phyloP scores from a whole-genome alignment of 1,140 invertebrate genomes.

The Drosophila sturtevanti region DNA sequence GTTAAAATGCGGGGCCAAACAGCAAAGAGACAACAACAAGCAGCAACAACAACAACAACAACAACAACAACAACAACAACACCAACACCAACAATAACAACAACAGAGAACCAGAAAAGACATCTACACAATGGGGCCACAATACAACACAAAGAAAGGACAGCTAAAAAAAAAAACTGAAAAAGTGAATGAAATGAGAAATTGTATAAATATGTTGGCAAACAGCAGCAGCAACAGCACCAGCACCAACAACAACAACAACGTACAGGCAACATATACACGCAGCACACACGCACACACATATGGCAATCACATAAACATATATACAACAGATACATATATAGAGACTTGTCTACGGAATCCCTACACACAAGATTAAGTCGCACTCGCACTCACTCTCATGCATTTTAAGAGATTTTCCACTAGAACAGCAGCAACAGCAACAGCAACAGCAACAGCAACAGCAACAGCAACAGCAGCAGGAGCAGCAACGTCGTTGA shows the following conservation, averaged over 20 bases:
- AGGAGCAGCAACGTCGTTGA: conserved; percentile 52
- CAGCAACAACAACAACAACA: conserved; percentile 41
- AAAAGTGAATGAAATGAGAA: conserved; percentile 74
- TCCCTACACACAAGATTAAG: conserved; percentile 64
- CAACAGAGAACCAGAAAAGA: conserved; percentile 28
- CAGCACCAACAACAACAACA: too few relatives aligned
- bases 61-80: conserved; percentile 24
- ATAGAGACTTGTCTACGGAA: conserved; percentile 26
- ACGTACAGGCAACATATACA: background rate
- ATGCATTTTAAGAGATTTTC: conserved; percentile 73
- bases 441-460: conserved; percentile 16
- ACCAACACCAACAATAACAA: too few relatives aligned
- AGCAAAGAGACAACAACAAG: conserved; percentile 16
- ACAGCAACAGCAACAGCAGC: conserved; percentile 23
- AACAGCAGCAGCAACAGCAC: conserved; percentile 19
- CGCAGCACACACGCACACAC: background rate
- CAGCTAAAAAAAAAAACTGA: conserved; percentile 21
- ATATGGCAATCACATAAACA: background rate
- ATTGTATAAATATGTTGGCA: conserved; percentile 78
- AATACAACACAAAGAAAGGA: conserved; percentile 7
- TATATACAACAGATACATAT: conserved; percentile 6
- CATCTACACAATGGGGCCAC: conserved; percentile 42
- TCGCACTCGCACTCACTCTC: conserved; percentile 38
- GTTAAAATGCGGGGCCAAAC: conserved; percentile 49
- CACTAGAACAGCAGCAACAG: conserved; percentile 50